Conservation (phyloP, 2,113 vertebrate species). For the Cnemophilus loriae region DNA sequence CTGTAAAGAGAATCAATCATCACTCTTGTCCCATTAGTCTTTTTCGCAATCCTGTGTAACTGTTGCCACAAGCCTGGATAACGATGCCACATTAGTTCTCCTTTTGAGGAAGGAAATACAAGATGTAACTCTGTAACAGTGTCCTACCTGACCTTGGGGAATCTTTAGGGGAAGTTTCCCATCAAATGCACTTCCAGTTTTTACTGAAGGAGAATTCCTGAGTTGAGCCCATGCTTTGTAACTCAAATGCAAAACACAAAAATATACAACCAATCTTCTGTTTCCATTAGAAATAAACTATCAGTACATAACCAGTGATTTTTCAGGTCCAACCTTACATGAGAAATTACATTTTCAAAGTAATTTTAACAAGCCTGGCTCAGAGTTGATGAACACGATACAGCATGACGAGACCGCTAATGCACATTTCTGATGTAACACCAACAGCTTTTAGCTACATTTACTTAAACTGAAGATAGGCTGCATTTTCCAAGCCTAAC, state of each 20-base stretch:
- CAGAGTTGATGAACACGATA: not conserved
- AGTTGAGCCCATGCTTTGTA: not conserved
- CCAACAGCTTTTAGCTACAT: not conserved
- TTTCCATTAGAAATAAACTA: not conserved
- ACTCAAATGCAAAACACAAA: not conserved
- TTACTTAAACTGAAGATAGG: not conserved
- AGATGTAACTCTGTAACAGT: not conserved
- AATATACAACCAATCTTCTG: not conserved
- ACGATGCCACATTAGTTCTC: slow-evolving; percentile 30
- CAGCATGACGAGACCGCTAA: not conserved
- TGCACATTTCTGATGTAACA: not conserved
- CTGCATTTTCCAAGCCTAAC: not conserved
- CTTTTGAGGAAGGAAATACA: not conserved
- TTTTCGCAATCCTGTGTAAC: slow-evolving; percentile 25
- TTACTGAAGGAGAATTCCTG: not conserved
- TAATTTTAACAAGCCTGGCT: not conserved
- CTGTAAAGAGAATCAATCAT: slow-evolving; percentile 23
- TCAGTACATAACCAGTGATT: not conserved
- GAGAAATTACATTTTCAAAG: not conserved
- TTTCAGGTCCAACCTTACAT: not conserved
- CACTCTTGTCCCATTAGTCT: slow-evolving; percentile 15
- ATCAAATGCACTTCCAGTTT: not conserved
- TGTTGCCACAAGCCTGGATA: slow-evolving; percentile 13
- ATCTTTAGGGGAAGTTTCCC: not conserved
- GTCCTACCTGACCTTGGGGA: slow-evolving; percentile 15